Evolutionary conservation across 2,113 vertebrate genomes (phyloP).

Genomic region (Indicator maculatus): DNA sequence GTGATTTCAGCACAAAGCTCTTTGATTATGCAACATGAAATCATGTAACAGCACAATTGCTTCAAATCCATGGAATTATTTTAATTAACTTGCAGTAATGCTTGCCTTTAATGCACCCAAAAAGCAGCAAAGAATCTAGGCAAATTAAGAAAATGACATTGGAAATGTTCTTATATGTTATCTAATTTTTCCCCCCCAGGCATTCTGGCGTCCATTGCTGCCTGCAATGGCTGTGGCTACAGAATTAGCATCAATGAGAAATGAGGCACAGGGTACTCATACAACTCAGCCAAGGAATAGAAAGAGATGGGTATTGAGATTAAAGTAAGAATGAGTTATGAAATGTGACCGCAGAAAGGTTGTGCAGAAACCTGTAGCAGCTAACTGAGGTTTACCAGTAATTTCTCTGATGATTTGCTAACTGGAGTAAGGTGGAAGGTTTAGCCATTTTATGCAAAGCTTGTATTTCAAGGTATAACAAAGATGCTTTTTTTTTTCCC

Average conservation of each 20-base stretch:
- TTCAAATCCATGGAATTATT: conserved; percentile 40
- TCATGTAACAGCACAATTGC: conserved; percentile 18
- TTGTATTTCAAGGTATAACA: not conserved
- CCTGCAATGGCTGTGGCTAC: not conserved
- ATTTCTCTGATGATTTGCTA: not conserved
- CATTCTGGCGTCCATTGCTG: not conserved
- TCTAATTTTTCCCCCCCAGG: not conserved
- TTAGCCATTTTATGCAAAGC: not conserved
- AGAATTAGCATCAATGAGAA: not conserved
- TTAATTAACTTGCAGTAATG: conserved; percentile 1
- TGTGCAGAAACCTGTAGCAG: not conserved
- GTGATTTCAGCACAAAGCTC: conserved; percentile 42
- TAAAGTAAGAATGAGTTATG: not conserved
- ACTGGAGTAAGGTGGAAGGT: not conserved
- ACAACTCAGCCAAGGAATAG: not conserved
- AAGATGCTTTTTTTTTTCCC: not conserved
- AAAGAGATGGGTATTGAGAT: not conserved
- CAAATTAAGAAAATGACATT: not conserved
- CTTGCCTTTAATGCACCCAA: not conserved
- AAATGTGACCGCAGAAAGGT: not conserved
- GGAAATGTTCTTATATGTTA: not conserved
- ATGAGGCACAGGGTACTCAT: not conserved
- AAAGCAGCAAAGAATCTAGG: conserved; percentile 1
- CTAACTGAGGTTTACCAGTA: not conserved
- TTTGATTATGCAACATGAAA: conserved; percentile 48